phyloP scores from a whole-genome alignment of 2,797 vertebrate genomes.

The Erethizon dorsatum region DNA sequence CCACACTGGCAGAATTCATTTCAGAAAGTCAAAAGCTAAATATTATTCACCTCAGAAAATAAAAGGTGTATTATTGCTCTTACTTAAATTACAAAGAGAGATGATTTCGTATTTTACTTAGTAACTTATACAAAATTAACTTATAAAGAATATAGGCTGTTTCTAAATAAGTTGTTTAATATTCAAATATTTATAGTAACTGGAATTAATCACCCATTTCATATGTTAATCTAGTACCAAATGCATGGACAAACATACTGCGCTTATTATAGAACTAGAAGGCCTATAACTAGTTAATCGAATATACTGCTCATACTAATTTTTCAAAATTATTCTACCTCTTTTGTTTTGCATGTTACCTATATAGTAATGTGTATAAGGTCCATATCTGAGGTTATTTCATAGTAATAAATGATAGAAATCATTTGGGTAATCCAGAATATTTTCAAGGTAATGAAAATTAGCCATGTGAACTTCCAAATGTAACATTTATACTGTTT shows the following conservation, averaged over 20 bases:
- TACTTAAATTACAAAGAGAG: slow-evolving; percentile 41
- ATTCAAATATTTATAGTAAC: slow-evolving; percentile 63
- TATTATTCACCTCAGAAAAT: not conserved
- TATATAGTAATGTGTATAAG: not conserved
- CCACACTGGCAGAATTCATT: not conserved
- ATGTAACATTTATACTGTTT: not conserved
- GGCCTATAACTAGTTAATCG: not conserved
- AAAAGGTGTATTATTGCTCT: not conserved
- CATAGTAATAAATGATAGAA: not conserved
- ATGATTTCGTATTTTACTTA: slow-evolving; percentile 24
- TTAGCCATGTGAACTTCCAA: not conserved
- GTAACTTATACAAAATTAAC: slow-evolving; percentile 39
- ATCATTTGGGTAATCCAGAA: not conserved
- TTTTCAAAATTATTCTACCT: not conserved
- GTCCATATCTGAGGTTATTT: not conserved
- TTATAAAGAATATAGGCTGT: slow-evolving; percentile 8
- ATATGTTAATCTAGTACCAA: slow-evolving; percentile 43
- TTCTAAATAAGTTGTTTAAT: slow-evolving; percentile 64
- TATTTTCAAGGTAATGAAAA: slow-evolving; percentile 19
- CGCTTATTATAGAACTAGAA: not conserved
- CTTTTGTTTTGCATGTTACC: not conserved
- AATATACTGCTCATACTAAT: not conserved
- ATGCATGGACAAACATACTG: not conserved
- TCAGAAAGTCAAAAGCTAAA: not conserved
- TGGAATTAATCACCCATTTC: slow-evolving; percentile 58